Base-by-base conservation (phyloP, 2,113 vertebrate species). In the Toxostoma redivivum region DNA sequence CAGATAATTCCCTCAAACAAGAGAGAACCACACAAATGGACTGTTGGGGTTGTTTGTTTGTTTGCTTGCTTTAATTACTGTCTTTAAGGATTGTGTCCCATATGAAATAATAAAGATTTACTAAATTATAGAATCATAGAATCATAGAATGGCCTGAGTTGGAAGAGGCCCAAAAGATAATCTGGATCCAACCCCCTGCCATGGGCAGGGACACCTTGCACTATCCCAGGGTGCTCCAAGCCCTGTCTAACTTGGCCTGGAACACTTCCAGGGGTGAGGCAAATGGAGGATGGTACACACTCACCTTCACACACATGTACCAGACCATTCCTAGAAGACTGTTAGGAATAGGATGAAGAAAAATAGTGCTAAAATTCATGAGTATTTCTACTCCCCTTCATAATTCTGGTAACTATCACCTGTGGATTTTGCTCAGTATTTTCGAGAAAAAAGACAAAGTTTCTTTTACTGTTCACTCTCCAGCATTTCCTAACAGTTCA, bases 11-110 rank as follows among this genome's bases (percentile, higher is more conserved):
- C 16, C 9, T 64, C 16, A 58, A 56, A n/a, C 13, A 14, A 23
- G 10, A 64, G 4, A 23, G 2, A 25, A 38, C 6, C 21, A 47
- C 24, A 8, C 0, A 0, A 86, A 47, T 9, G 5, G 11, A n/a
- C 21, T 54, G 3, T 47, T 44, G 50, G 27, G 45, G 1, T 11
- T 61, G 69, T 60, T 72, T 47, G 45, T 47, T 47, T 47, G 45
- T 47, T 47, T 51, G 9, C 30, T 28, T 25, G 60, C 76, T 82
- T 14, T 40, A 37, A 13, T 56, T 70, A 50, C 8, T 51, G 16
- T 35, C 31, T 88, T 86, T 80, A 66, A 61, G n/a, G 23, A 38
- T 13, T 48, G 10, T 27, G 9, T 77, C 9, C 7, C 18, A 50
- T 23, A 23, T 57, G 53, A 94, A 77, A 76, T 45, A 57, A 64